Conservation (phyloP, 2,797 vertebrate species). For the Sebastes diploproa region DNA sequence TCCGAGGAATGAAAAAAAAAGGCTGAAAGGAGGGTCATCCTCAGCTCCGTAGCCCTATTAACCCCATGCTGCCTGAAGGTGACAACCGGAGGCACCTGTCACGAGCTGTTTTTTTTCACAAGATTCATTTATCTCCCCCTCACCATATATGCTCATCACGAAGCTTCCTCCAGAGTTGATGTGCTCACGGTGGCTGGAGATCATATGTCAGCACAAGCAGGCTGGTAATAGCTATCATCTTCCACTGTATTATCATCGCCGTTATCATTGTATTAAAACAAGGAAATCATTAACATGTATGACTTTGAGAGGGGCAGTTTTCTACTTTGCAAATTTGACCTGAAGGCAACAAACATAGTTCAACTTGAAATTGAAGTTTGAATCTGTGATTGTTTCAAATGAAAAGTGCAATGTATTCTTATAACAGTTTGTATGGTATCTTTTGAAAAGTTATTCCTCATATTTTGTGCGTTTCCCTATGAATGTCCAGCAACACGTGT, state of each 20-base stretch:
- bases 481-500: too few relatives aligned
- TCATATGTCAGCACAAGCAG: constrained; percentile 41
- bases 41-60: constrained; percentile 63
- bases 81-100: constrained; percentile 63
- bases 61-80: constrained; percentile 63
- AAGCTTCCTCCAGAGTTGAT: constrained; percentile 35
- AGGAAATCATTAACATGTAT: not conserved
- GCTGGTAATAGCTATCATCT: constrained; percentile 31
- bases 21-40: constrained; percentile 33
- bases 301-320: not conserved
- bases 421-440: not conserved
- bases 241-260: constrained; percentile 6
- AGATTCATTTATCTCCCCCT: constrained; percentile 62
- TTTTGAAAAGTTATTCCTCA: not conserved
- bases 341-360: not conserved
- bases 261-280: not conserved
- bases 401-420: too few relatives aligned
- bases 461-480: not conserved
- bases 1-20: constrained; percentile 15
- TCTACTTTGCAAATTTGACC: not conserved
- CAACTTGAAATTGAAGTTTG: too few relatives aligned
- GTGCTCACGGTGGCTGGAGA: constrained; percentile 39
- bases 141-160: constrained; percentile 58
- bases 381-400: too few relatives aligned
- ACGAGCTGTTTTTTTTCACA: constrained; percentile 49